Evolutionary conservation across 1,140 invertebrate species (phyloP), one percentile per base, ranked within the genome.

Genomic region (Drosophila watanabei): DNA sequence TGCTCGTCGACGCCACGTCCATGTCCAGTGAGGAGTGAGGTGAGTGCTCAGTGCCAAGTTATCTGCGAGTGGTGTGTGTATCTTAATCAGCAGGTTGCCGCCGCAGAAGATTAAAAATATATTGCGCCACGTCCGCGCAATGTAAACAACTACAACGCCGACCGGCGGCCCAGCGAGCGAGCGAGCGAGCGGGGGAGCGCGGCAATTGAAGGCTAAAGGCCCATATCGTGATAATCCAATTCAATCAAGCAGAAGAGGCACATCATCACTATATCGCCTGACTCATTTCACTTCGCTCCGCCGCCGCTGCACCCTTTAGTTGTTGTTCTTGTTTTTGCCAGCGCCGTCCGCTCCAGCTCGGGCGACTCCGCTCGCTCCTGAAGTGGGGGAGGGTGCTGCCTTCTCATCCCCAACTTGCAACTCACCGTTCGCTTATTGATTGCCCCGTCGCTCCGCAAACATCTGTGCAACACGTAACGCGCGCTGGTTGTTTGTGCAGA

Each of bases 121-220:
- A 89, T 70, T 84, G 70, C 85, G 85, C 85, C 85, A 89, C 85
- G 86, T 90, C 75, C 70, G 68, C 85, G 68, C 58, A 68, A 69
- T 82, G 79, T 88, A 76, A 83, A 80, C 83, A 83, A 82, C 79
- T 75, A 63, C 56, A 80, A 68, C 58, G 54, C 16, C 59, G 72
- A 52, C 59, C 46, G 45, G 43, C 33, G 24, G 39, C 8, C 35
- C 24, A 28, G 14, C 48, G 7, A 49, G 10, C 46, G 13, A 49
- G 48, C 24, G 24, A 5, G 48, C 48, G 18, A 5, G 59, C 28
- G 35, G 9, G 37, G 52, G 28, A 43, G 37, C 62, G 28, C 33
- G 32, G 48, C 72, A 64, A 41, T 75, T 75, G 54, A 57, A n/a
- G 54, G 54, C 54, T 32, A 43, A 46, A 49, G 51, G 41, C 48